A percentile compares a stretch with the other conserved stretches of the same genome.
Evolutionary conservation across 2,888 invertebrate genomes (phyloP).

Genomic region (Oxytorus armatus): DNA sequence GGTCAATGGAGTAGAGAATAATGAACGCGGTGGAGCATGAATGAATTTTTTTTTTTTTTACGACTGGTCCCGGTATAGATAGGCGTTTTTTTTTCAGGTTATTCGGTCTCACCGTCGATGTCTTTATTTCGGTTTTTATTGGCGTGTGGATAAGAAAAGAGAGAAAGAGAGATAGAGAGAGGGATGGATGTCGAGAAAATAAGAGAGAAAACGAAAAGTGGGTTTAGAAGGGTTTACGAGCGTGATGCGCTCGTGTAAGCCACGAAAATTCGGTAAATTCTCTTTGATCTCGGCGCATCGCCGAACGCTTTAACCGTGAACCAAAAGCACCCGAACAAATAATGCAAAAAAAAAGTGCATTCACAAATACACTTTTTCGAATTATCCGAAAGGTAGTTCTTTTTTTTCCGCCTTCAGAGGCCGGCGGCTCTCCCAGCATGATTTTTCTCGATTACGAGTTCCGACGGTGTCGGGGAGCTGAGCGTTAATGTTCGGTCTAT

Average conservation of each 20-base stretch:
- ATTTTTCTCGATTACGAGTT: not conserved
- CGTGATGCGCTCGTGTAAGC: constrained; percentile 50
- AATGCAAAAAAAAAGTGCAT: constrained; percentile 23
- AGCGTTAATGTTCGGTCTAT: not conserved
- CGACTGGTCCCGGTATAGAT: constrained; percentile 61
- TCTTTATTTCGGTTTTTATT: constrained; percentile 81
- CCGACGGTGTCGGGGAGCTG: not conserved
- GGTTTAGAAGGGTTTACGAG: constrained; percentile 74
- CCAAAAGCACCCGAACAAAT: not conserved
- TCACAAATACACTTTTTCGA: constrained; percentile 5
- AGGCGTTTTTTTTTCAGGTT: constrained; percentile 58
- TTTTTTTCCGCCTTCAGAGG: not conserved
- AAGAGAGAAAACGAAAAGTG: constrained; percentile 36
- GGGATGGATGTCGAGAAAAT: constrained; percentile 28
- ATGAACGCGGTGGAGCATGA: constrained; percentile 73
- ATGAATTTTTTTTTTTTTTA: constrained; percentile 80
- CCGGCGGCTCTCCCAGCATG: not conserved
- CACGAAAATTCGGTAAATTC: constrained; percentile 74
- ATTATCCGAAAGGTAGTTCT: not conserved
- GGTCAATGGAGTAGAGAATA: constrained; percentile 63
- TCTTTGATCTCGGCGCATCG: constrained; percentile 76
- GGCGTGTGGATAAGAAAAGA: constrained; percentile 62
- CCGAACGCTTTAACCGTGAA: not conserved
- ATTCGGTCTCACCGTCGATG: constrained; percentile 69
- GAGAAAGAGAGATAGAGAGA: too few species aligned